Evolutionary conservation across 1,140 invertebrate genomes (phyloP).

Genomic region (Bombus polaris): DNA sequence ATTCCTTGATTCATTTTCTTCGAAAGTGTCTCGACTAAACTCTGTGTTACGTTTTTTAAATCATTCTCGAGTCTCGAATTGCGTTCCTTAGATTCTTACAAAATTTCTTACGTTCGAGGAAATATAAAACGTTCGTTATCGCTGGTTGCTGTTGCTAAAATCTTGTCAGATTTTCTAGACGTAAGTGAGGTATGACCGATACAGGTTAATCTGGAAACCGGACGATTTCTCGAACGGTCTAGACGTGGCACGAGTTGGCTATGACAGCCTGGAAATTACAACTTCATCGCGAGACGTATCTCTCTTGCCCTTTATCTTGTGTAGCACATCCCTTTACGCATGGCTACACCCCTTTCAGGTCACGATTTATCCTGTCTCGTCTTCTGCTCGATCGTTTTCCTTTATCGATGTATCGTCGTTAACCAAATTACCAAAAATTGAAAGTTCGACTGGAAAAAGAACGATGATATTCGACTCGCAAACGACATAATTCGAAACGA

Average conservation of each 20-base stretch:
- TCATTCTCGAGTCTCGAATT: too few relatives aligned
- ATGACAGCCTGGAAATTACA: slow-evolving; percentile 79
- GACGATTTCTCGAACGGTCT: slow-evolving; percentile 16
- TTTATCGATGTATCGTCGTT: neutral
- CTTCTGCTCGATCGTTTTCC: neutral
- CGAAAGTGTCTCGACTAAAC: too few relatives aligned
- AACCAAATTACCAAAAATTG: neutral
- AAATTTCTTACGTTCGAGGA: too few relatives aligned
- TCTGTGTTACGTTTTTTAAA: too few relatives aligned
- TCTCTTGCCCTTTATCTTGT: slow-evolving; percentile 52
- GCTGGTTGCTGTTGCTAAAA: neutral
- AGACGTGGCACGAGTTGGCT: slow-evolving; percentile 59
- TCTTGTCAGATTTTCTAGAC: neutral
- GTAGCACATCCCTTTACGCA: slow-evolving; percentile 14
- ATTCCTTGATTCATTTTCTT: too few relatives aligned
- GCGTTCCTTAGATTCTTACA: too few relatives aligned
- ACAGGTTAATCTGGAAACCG: slow-evolving; percentile 39
- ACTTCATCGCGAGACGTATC: slow-evolving; percentile 70
- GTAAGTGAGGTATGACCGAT: neutral
- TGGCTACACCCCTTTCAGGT: neutral
- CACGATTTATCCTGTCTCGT: neutral
- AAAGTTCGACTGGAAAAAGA: too few relatives aligned
- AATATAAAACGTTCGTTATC: neutral
- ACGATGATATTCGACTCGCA: too few relatives aligned
- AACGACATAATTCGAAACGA: too few relatives aligned